A percentile compares a stretch with the other conserved stretches of the same genome.
phyloP scores from a whole-genome alignment of 2,888 invertebrate genomes.

The Lasioglossum malachurum region DNA sequence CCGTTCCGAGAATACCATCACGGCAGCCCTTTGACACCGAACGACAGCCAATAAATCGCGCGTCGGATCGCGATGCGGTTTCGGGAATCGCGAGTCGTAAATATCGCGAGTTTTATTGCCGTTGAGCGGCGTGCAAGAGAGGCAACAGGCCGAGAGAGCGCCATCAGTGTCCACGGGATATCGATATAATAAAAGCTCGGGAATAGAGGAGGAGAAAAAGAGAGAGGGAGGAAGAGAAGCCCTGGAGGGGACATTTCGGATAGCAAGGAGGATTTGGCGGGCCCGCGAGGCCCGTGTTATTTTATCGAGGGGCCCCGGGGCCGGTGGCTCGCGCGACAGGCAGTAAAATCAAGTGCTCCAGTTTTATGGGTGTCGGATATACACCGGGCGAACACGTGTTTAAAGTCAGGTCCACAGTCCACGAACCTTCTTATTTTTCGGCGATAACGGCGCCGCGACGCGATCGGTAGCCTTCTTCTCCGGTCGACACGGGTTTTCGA shows the following conservation, averaged over 20 bases:
- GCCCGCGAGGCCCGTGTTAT: slow-evolving; percentile 21
- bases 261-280: not conserved
- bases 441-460: slow-evolving; percentile 56
- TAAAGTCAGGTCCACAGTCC: slow-evolving; percentile 53
- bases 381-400: slow-evolving; percentile 70
- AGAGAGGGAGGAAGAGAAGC: not conserved
- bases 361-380: slow-evolving; percentile 71
- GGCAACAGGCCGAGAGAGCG: not conserved
- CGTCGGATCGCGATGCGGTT: not conserved
- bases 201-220: not conserved
- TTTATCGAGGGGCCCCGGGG: slow-evolving; percentile 54
- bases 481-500: slow-evolving; percentile 26
- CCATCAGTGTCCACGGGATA: slow-evolving; percentile 49
- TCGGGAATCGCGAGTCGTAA: slow-evolving; percentile 31
- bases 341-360: slow-evolving; percentile 76
- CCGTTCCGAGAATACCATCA: not conserved
- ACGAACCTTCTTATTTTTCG: slow-evolving; percentile 24
- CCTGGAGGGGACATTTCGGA: not conserved
- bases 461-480: slow-evolving; percentile 1
- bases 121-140: not conserved
- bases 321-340: slow-evolving; percentile 56
- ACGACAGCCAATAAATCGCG: slow-evolving; percentile 19
- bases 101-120: slow-evolving; percentile 29
- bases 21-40: slow-evolving; percentile 6
- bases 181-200: slow-evolving; percentile 61